Evolutionary conservation across 2,888 invertebrate species (phyloP).

Genomic region (Lasius platythorax): DNA sequence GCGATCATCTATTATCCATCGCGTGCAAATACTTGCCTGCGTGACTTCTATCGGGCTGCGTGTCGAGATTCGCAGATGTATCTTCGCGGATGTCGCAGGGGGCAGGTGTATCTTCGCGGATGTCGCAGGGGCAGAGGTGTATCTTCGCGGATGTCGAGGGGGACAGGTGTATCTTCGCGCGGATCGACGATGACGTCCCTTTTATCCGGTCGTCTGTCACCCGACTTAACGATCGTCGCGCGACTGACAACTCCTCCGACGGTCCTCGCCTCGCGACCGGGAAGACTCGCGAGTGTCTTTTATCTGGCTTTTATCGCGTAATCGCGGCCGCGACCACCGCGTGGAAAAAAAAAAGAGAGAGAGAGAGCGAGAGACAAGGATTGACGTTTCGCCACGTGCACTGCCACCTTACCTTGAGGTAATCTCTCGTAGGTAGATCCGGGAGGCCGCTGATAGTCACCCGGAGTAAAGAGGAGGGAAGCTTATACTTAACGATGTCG

Average conservation of each 20-base stretch:
- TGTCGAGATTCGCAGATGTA: neutral
- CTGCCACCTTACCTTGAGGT: conserved; percentile 10
- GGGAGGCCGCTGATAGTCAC: conserved; percentile 5
- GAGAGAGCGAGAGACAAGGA: neutral
- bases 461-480: neutral
- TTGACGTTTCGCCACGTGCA: neutral
- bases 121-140: too few relatives aligned
- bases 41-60: neutral
- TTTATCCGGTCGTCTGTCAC: neutral
- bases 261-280: conserved; percentile 56
- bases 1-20: too few relatives aligned
- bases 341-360: neutral
- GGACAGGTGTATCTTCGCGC: too few relatives aligned
- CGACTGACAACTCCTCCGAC: conserved; percentile 69
- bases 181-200: neutral
- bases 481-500: neutral
- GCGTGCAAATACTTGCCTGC: neutral
- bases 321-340: neutral
- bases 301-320: conserved; percentile 80
- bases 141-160: too few relatives aligned
- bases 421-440: neutral
- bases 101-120: too few relatives aligned
- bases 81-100: too few relatives aligned
- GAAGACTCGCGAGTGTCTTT: conserved; percentile 59
- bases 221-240: conserved; percentile 69